These are phyloP conservation scores for Ciconia stormi DNA, from an alignment of 2,113 vertebrate species.

Conservation along the genomic window DNA sequence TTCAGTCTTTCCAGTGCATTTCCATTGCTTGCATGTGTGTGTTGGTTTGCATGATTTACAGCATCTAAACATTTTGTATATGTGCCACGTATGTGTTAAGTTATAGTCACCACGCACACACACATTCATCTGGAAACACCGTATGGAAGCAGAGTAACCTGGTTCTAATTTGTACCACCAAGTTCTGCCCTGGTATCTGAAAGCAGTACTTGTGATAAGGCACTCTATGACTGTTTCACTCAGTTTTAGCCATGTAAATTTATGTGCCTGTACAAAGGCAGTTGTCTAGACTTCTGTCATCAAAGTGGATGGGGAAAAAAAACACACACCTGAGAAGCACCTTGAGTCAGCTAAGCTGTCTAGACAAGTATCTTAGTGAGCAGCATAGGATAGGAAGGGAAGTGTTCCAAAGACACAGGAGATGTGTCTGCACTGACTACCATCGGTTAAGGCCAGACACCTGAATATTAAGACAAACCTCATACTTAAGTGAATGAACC, in stretches of 20 bases:
- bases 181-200: neutral
- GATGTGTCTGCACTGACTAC: neutral
- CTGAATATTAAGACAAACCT: neutral
- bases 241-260: neutral
- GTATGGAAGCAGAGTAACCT: neutral
- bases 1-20: neutral
- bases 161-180: neutral
- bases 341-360: neutral
- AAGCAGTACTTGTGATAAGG: neutral
- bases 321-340: neutral
- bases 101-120: neutral
- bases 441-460: neutral
- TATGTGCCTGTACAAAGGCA: neutral
- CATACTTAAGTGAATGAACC: neutral
- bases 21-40: neutral
- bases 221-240: fast-evolving
- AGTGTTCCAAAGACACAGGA: neutral
- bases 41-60: neutral
- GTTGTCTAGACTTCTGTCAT: neutral
- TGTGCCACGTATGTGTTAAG: neutral
- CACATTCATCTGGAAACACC: neutral
- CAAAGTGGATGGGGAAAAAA: neutral
- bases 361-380: neutral
- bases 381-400: neutral
- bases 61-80: neutral